Percentiles rank a stretch among this genome's conserved stretches.
phyloP scores from a whole-genome alignment of 2,888 invertebrate genomes.

The Xanthorhoe designata region DNA sequence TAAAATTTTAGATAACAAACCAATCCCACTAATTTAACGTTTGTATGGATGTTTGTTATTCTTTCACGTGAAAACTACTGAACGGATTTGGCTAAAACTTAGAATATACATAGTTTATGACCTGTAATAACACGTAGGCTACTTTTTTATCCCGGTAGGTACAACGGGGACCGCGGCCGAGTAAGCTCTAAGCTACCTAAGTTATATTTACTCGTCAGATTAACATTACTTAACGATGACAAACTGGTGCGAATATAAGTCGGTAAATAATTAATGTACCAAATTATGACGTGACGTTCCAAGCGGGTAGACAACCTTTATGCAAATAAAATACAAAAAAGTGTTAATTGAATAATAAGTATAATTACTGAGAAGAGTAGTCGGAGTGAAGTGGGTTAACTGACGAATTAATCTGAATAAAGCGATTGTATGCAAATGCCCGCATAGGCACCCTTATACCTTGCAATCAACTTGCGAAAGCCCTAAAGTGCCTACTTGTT shows the following conservation, averaged over 20 bases:
- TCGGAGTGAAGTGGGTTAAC: conserved; percentile 57
- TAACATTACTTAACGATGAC: background rate
- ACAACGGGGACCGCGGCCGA: too few relatives aligned
- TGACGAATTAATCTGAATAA: conserved; percentile 57
- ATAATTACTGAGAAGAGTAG: conserved; percentile 31
- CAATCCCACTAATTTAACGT: too few relatives aligned
- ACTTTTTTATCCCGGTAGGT: too few relatives aligned
- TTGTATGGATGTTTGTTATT: too few relatives aligned
- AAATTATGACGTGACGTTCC: background rate
- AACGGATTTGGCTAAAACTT: too few relatives aligned
- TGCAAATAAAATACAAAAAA: background rate
- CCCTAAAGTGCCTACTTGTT: conserved; percentile 29
- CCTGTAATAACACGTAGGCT: too few relatives aligned
- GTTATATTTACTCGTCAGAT: too few relatives aligned
- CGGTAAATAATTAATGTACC: background rate
- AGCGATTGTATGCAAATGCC: conserved; percentile 74
- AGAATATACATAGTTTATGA: too few relatives aligned
- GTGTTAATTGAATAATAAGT: background rate
- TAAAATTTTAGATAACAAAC: too few relatives aligned
- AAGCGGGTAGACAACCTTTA: background rate
- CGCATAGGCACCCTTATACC: conserved; percentile 63
- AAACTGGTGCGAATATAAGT: background rate
- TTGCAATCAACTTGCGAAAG: conserved; percentile 42
- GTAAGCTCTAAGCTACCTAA: too few relatives aligned
- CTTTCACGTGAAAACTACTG: too few relatives aligned